A percentile compares a stretch with the other conserved stretches of the same genome.
Conservation (phyloP, 2,797 vertebrate species). For the Sardinella longiceps region DNA sequence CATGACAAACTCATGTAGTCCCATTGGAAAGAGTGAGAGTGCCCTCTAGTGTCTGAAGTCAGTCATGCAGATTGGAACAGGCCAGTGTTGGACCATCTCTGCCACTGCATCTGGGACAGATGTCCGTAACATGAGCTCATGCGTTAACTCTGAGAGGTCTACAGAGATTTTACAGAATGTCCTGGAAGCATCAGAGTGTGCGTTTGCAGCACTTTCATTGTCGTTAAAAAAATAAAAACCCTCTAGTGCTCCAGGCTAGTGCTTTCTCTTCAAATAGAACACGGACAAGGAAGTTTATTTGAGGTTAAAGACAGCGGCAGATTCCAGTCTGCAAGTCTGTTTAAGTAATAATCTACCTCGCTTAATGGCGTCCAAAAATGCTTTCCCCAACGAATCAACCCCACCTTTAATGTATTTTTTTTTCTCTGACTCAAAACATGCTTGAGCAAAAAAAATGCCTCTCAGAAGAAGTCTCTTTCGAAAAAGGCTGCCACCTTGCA, state of each 20-base stretch:
- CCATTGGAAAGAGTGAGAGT: constrained; percentile 28
- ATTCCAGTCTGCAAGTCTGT: not conserved
- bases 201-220: not conserved
- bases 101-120: not conserved
- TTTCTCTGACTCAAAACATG: not conserved
- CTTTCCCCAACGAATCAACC: not conserved
- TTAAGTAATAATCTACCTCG: not conserved
- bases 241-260: not conserved
- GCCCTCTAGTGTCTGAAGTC: constrained; percentile 34
- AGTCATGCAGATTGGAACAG: not conserved
- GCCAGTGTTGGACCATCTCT: not conserved
- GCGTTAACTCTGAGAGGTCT: not conserved
- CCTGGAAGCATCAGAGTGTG: not conserved
- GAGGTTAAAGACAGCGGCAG: not conserved
- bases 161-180: not conserved
- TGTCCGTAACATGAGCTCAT: not conserved
- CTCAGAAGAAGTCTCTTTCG: not conserved
- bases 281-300: not conserved
- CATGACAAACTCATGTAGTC: not conserved
- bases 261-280: not conserved
- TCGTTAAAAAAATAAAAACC: not conserved
- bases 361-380: not conserved
- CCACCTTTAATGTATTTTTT: not conserved
- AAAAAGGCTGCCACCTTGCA: not conserved
- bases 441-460: too few species aligned